A percentile compares a stretch with the other conserved stretches of the same genome.
Evolutionary conservation across 1,140 invertebrate species (phyloP).

Genomic region (Coptotermes formosanus): DNA sequence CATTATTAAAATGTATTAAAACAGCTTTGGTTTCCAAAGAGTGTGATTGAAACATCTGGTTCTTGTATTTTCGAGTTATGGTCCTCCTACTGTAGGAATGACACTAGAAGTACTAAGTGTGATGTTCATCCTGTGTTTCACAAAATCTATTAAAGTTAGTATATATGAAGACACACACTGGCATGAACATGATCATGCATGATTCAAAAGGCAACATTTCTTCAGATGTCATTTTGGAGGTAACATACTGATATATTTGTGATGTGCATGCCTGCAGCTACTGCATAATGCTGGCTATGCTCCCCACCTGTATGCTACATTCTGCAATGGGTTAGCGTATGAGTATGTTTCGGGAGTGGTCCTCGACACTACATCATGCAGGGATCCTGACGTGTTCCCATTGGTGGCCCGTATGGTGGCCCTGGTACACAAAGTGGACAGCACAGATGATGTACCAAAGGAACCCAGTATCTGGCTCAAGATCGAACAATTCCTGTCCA

Average conservation of each 20-base stretch:
- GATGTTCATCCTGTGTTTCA: neutral
- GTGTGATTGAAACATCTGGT: too few relatives aligned
- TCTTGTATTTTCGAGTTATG: too few relatives aligned
- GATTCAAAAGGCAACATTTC: too few relatives aligned
- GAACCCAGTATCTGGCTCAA: constrained; percentile 72
- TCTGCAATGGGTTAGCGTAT: constrained; percentile 93
- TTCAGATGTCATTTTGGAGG: neutral
- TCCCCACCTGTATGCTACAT: constrained; percentile 84
- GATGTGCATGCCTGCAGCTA: constrained; percentile 51
- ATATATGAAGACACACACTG: neutral
- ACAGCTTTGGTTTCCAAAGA: too few relatives aligned
- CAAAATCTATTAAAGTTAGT: neutral
- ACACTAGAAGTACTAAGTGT: too few relatives aligned
- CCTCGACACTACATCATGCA: constrained; percentile 67
- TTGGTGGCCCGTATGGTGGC: constrained; percentile 79
- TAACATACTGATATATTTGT: neutral
- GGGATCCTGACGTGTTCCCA: constrained; percentile 66
- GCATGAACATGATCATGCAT: neutral
- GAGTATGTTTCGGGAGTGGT: constrained; percentile 85
- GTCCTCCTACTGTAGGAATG: too few relatives aligned
- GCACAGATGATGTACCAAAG: constrained; percentile 41
- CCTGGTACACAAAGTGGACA: constrained; percentile 64
- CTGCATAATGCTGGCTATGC: constrained; percentile 75
- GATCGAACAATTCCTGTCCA: constrained; percentile 67
- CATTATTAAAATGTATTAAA: too few relatives aligned